Percentiles rank a stretch among this genome's conserved stretches.
Conservation (phyloP, 2,113 vertebrate species). For the Oncorhynchus keta region DNA sequence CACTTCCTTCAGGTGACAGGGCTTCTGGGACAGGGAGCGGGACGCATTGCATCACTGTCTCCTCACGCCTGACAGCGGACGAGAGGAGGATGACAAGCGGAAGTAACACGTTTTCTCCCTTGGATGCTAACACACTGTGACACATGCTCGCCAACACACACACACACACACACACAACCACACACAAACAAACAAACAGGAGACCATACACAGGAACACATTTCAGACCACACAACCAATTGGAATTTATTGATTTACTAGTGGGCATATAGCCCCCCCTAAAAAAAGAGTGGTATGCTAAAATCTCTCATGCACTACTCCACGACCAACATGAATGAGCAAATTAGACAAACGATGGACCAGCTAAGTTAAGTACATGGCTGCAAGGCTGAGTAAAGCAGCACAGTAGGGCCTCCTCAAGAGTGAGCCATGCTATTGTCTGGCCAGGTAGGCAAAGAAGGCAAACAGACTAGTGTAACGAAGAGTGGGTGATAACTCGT, state of each 20-base stretch:
- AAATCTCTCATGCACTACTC: constrained; percentile 28
- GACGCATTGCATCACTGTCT: constrained; percentile 67
- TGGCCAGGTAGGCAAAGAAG: constrained; percentile 30
- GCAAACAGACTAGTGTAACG: constrained; percentile 36
- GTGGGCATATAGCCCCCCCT: constrained; percentile 15
- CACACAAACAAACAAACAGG: not conserved
- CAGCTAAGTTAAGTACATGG: constrained; percentile 12
- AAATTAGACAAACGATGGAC: not conserved
- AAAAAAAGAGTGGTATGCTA: constrained; percentile 24
- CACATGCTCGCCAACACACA: not conserved
- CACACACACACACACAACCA: not conserved
- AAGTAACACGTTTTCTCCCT: constrained; percentile 63
- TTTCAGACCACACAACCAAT: not conserved
- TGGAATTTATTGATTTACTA: not conserved
- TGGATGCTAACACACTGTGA: constrained; percentile 54
- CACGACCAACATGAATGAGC: not conserved
- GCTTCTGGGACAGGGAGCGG: constrained; percentile 63
- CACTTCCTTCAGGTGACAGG: constrained; percentile 53
- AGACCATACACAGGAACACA: not conserved
- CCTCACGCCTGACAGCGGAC: constrained; percentile 58
- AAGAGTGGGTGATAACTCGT: constrained; percentile 19
- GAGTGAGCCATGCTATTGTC: not conserved
- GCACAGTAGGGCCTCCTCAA: not conserved
- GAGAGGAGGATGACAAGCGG: constrained; percentile 61
- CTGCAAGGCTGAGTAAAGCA: constrained; percentile 2